Conservation (phyloP, 2,797 vertebrate genomes). For the Enteromius trimaculatus region DNA sequence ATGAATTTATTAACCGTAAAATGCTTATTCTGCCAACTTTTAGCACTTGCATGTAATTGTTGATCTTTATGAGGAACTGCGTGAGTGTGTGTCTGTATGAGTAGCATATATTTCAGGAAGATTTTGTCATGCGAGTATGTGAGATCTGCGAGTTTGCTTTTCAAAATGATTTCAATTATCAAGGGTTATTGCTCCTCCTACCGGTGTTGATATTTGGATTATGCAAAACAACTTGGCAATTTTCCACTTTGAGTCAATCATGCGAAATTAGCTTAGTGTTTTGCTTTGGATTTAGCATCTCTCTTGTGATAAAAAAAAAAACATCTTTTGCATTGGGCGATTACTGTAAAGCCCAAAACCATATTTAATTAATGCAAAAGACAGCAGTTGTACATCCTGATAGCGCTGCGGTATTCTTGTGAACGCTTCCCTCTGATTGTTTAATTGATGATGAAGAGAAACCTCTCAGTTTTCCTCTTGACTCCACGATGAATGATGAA, state of each 20-base stretch:
- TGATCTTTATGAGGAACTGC: not conserved
- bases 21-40: conserved; percentile 15
- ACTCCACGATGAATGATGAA: conserved; percentile 29
- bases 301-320: conserved; percentile 46
- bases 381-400: conserved; percentile 5
- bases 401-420: conserved; percentile 6
- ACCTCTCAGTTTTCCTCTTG: conserved; percentile 6
- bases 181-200: conserved; percentile 45
- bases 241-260: conserved; percentile 64
- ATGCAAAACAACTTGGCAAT: conserved; percentile 65
- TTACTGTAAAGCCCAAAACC: conserved; percentile 23
- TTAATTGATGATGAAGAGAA: conserved; percentile 43
- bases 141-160: conserved; percentile 64
- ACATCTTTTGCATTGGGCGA: conserved; percentile 19
- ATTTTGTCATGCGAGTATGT: conserved; percentile 53
- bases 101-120: not conserved
- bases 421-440: conserved; percentile 12
- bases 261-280: conserved; percentile 62
- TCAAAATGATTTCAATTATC: conserved; percentile 65
- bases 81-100: not conserved
- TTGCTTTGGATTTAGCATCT: conserved; percentile 57
- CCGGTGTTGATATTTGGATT: conserved; percentile 67
- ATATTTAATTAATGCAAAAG: conserved; percentile 33
- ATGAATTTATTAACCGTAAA: conserved; percentile 30
- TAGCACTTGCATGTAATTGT: conserved; percentile 2